These are phyloP conservation scores for Muntiacus reevesi DNA, from an alignment of 2,113 vertebrate genomes.

Conservation along the genomic window DNA sequence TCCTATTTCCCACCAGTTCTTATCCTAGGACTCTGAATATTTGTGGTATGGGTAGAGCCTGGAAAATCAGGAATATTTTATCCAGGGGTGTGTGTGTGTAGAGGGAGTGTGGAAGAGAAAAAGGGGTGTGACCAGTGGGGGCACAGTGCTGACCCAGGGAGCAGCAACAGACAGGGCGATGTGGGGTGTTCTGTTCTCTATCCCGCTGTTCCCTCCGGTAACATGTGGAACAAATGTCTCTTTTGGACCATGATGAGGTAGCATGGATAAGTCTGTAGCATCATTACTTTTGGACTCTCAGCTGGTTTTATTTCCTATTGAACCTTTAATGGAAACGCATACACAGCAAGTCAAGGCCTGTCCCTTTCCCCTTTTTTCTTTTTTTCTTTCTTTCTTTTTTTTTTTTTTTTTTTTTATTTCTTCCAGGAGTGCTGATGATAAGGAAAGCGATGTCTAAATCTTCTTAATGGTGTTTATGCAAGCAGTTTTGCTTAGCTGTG, in stretches of 20 bases:
- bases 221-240: constrained; percentile 79
- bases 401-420: constrained; percentile 81
- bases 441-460: constrained; percentile 91
- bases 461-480: constrained; percentile 93
- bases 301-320: constrained; percentile 83
- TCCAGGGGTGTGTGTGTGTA: neutral
- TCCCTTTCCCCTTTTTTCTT: constrained; percentile 81
- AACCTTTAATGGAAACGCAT: constrained; percentile 84
- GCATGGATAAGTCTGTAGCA: constrained; percentile 71
- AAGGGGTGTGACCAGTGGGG: constrained; percentile 11
- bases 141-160: neutral
- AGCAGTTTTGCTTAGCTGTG: constrained; percentile 89
- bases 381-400: neutral
- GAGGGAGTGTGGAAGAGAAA: no score
- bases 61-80: neutral
- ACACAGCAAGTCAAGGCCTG: constrained; percentile 86
- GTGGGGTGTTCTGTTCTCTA: constrained; percentile 58
- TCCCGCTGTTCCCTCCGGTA: constrained; percentile 65
- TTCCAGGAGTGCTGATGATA: constrained; percentile 90
- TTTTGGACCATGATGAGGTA: constrained; percentile 76
- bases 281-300: constrained; percentile 67
- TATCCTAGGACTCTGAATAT: neutral
- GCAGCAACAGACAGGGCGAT: neutral
- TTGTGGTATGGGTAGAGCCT: neutral
- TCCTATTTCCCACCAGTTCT: fast-evolving